Percentiles rank a stretch among this genome's conserved stretches.
phyloP scores from a whole-genome alignment of 2,113 vertebrate species.

The Dromaius novaehollandiae region DNA sequence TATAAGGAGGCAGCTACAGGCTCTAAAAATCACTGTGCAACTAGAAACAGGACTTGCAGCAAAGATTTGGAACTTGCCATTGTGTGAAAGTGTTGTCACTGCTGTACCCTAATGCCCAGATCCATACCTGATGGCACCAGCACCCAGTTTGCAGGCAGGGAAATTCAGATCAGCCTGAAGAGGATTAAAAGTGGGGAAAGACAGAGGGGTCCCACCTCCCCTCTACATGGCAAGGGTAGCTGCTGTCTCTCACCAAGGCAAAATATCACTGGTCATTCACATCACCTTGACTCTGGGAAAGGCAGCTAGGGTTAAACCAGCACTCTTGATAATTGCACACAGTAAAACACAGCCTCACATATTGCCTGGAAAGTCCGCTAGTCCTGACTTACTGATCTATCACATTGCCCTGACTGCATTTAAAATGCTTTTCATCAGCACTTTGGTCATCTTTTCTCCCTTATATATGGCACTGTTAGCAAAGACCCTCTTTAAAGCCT shows the following conservation, averaged over 20 bases:
- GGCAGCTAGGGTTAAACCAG: neutral
- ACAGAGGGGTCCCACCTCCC: neutral
- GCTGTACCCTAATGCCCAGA: neutral
- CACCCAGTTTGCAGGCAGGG: rapidly evolving
- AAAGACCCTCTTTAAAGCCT: neutral
- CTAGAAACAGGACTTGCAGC: neutral
- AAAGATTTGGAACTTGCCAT: neutral
- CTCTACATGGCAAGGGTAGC: neutral
- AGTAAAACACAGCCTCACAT: neutral
- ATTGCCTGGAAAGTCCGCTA: neutral
- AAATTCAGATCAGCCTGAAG: neutral
- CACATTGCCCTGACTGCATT: neutral
- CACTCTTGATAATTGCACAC: neutral
- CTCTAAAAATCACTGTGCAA: neutral
- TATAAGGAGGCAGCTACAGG: neutral
- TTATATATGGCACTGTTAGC: neutral
- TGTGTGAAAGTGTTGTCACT: rapidly evolving
- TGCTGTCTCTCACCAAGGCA: neutral
- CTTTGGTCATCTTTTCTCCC: neutral
- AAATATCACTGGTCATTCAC: neutral
- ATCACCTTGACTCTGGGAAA: neutral
- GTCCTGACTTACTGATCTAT: neutral
- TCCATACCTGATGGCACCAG: neutral
- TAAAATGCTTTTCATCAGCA: slow-evolving; percentile 19
- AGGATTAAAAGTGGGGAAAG: neutral